phyloP scores from a whole-genome alignment of 1,140 invertebrate species.

The Eulimnadia texana region DNA sequence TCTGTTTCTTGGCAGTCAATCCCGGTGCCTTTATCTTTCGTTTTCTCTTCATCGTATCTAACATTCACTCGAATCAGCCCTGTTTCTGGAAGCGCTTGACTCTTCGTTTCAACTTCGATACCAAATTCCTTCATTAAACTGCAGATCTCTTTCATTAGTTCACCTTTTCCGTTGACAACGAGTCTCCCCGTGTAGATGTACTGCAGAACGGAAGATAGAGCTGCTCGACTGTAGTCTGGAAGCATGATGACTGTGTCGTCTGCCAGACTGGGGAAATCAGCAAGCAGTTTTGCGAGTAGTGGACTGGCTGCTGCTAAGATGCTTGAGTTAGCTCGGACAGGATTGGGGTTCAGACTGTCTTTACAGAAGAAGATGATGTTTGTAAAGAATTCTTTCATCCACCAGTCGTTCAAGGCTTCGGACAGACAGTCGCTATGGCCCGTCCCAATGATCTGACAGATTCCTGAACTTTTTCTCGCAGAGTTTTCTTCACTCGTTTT shows the following conservation, averaged over 20 bases:
- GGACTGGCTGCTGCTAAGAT: neutral
- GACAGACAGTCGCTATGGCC: neutral
- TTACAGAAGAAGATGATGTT: neutral
- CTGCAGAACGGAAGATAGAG: neutral
- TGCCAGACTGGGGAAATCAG: neutral
- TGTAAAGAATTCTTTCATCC: neutral
- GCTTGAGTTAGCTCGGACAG: neutral
- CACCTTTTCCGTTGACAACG: neutral
- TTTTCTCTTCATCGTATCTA: neutral
- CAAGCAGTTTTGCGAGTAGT: neutral
- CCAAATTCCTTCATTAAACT: neutral
- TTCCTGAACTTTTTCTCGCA: too few species aligned
- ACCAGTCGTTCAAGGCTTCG: neutral
- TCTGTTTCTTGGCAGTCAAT: too few species aligned
- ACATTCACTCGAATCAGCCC: neutral
- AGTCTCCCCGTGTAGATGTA: neutral
- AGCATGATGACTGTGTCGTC: neutral
- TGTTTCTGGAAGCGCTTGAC: neutral
- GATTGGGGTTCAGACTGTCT: neutral
- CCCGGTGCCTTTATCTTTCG: neutral
- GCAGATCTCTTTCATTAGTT: neutral
- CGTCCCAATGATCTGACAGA: neutral
- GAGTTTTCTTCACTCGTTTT: too few species aligned
- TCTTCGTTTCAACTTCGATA: neutral
- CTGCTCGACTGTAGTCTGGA: neutral